These are phyloP conservation scores for Lamellibrachia satsuma DNA, from an alignment of 2,888 invertebrate genomes.

Conservation along the genomic window DNA sequence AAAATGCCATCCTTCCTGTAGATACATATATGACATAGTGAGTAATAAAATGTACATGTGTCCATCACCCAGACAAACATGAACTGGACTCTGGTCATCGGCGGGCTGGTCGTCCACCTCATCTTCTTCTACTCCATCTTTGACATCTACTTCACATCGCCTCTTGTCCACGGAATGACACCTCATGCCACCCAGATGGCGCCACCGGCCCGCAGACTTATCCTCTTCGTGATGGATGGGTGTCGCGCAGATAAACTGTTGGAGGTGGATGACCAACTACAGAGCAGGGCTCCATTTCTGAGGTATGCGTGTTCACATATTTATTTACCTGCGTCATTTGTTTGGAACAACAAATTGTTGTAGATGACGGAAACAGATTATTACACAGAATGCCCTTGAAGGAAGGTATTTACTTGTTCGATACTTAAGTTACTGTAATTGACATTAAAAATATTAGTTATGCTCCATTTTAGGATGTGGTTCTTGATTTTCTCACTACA, in stretches of 20 bases:
- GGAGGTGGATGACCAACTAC: slow-evolving; percentile 64
- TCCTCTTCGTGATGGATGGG: slow-evolving; percentile 92
- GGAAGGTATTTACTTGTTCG: too few species aligned
- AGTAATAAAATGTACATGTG: background rate
- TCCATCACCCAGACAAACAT: slow-evolving; percentile 22
- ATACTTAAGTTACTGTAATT: too few species aligned
- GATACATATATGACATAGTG: background rate
- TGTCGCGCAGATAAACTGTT: slow-evolving; percentile 86
- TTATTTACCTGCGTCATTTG: background rate
- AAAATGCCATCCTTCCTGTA: background rate
- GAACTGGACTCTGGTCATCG: slow-evolving; percentile 47
- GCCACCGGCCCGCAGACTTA: slow-evolving; percentile 77
- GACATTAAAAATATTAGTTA: too few species aligned
- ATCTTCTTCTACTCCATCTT: slow-evolving; percentile 85
- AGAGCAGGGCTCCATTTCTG: slow-evolving; percentile 72
- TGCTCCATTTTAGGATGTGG: too few species aligned
- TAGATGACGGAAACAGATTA: too few species aligned
- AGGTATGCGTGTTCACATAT: slow-evolving; percentile 68
- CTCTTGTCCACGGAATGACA: slow-evolving; percentile 79
- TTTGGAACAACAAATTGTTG: background rate
- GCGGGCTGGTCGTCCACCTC: slow-evolving; percentile 73
- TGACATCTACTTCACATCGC: slow-evolving; percentile 92
- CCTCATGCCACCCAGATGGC: slow-evolving; percentile 59
- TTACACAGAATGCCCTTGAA: too few species aligned
- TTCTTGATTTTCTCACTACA: too few species aligned